phyloP scores from a whole-genome alignment of 2,888 invertebrate genomes.

The Cenopis cana region DNA sequence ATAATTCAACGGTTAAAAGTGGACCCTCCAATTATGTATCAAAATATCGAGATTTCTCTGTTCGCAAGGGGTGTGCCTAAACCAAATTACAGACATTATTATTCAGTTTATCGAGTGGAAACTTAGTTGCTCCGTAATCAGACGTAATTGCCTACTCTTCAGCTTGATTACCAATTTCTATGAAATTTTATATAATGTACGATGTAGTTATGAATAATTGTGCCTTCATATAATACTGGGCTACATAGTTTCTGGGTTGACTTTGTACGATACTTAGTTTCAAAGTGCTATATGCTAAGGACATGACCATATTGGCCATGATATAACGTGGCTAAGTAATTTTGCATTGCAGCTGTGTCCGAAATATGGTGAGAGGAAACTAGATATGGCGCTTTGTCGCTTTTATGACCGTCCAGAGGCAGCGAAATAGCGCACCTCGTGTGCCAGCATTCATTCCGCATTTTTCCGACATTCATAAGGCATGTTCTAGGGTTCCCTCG shows the following conservation, averaged over 20 bases:
- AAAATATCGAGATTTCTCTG: conserved; percentile 1
- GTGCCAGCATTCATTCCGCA: conserved; percentile 56
- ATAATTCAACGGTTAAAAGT: conserved; percentile 37
- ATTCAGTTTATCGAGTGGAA: conserved; percentile 2
- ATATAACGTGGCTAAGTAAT: conserved; percentile 38
- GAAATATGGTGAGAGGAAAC: conserved; percentile 62
- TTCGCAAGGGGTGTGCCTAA: neutral
- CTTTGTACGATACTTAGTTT: conserved; percentile 22
- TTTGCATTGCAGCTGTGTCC: conserved; percentile 60
- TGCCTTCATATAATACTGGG: too few species aligned
- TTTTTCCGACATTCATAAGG: conserved; percentile 51
- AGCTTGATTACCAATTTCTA: neutral
- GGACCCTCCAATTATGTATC: neutral
- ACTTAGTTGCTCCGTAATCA: neutral
- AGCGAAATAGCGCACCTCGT: conserved; percentile 55
- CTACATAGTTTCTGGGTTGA: conserved; percentile 9
- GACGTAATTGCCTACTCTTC: neutral
- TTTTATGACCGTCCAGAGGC: conserved; percentile 63
- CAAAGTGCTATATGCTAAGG: conserved; percentile 30
- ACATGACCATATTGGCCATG: conserved; percentile 30
- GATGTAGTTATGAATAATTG: neutral
- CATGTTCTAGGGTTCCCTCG: conserved; percentile 36
- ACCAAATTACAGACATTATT: conserved; percentile 12
- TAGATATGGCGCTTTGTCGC: conserved; percentile 63
- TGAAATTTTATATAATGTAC: neutral